A percentile compares a stretch with the other conserved stretches of the same genome.
Evolutionary conservation across 2,888 invertebrate genomes (phyloP).

Genomic region (Plebejus argus): DNA sequence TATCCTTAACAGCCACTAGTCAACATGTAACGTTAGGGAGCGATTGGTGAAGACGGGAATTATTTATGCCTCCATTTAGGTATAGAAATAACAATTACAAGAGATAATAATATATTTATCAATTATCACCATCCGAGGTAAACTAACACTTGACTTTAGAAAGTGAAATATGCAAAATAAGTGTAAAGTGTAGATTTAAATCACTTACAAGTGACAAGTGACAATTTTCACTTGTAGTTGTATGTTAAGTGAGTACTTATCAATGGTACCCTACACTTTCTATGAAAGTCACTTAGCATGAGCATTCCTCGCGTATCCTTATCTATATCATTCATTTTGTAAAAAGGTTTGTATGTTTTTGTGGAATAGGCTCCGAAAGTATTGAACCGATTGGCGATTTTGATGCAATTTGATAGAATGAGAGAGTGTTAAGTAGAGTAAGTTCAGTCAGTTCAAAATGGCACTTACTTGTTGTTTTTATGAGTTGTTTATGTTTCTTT

Average conservation of each 20-base stretch:
- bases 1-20: no score
- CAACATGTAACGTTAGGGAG: no score
- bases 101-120: no score
- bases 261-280: not conserved
- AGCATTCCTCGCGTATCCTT: not conserved
- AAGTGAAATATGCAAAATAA: not conserved
- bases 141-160: not conserved
- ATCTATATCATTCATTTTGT: not conserved
- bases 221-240: not conserved
- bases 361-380: not conserved
- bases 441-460: no score
- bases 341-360: not conserved
- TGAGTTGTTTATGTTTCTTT: no score
- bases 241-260: slow-evolving; percentile 4
- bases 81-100: not conserved
- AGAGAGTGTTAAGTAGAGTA: no score
- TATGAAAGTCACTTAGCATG: not conserved
- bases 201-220: slow-evolving; percentile 8
- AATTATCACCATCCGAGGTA: not conserved
- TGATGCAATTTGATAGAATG: no score
- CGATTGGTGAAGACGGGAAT: no score
- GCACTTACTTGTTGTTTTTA: no score
- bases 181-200: not conserved
- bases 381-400: no score
- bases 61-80: not conserved